These are phyloP conservation scores for Epizoanthus stellaris DNA, from an alignment of 92 coral and sea anemone species.

Conservation along the genomic window DNA sequence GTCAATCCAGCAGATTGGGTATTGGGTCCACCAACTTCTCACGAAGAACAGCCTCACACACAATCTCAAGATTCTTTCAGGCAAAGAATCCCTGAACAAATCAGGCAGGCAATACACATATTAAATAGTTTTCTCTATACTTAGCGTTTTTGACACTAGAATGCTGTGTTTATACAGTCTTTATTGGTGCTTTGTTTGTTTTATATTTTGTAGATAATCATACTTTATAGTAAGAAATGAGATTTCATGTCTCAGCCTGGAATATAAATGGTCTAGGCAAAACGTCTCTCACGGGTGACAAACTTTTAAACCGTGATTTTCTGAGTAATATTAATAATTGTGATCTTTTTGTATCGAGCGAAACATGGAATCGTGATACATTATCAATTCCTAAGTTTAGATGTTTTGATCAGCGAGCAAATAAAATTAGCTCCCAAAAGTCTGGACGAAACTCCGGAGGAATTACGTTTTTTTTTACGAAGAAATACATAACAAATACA, in stretches of 20 bases:
- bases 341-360: constrained; percentile 12
- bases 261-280: constrained; percentile 7
- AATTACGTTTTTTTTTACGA: neutral
- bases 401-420: constrained; percentile 3
- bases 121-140: neutral
- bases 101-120: neutral
- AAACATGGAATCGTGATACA: constrained; percentile 10
- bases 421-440: neutral
- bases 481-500: neutral
- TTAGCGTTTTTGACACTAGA: neutral
- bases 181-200: neutral
- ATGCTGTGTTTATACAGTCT: neutral
- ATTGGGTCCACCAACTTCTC: too few relatives aligned
- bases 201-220: neutral
- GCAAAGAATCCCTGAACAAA: neutral
- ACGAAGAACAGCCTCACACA: too few relatives aligned
- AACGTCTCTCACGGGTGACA: neutral
- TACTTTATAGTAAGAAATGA: neutral
- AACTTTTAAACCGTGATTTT: neutral
- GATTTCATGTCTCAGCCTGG: neutral
- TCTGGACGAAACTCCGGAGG: neutral
- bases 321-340: neutral
- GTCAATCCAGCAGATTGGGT: too few relatives aligned
- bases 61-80: too few relatives aligned
- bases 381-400: neutral